These are phyloP conservation scores for Tinea semifulvella DNA, from an alignment of 2,888 invertebrate species.

Conservation along the genomic window DNA sequence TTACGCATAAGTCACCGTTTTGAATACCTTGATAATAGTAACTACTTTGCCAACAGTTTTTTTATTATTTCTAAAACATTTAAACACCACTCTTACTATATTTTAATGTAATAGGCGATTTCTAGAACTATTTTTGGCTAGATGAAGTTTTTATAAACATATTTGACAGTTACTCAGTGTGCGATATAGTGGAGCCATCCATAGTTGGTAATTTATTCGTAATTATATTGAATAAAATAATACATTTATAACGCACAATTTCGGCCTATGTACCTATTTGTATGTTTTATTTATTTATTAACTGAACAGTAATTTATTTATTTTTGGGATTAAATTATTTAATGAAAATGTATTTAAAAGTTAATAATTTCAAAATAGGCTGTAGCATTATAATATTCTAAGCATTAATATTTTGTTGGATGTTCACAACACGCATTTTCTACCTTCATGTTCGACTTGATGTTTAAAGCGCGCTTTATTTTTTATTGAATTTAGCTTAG, in stretches of 20 bases:
- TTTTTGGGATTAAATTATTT: background rate
- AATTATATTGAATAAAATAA: background rate
- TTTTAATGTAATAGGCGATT: too few species aligned
- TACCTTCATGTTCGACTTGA: background rate
- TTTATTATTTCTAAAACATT: too few species aligned
- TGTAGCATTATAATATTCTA: background rate
- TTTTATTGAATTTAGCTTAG: too few species aligned
- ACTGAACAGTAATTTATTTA: background rate
- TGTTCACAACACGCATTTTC: background rate
- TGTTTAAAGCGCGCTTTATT: too few species aligned
- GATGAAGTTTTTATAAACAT: too few species aligned
- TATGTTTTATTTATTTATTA: too few species aligned
- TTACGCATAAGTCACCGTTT: too few species aligned
- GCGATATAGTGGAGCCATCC: conserved; percentile 2
- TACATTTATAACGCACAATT: conserved; percentile 7
- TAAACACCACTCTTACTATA: too few species aligned
- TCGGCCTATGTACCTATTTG: conserved; percentile 6
- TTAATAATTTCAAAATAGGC: background rate
- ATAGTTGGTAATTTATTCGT: conserved; percentile 3
- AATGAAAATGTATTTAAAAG: background rate
- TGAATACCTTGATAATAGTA: too few species aligned
- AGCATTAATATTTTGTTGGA: background rate
- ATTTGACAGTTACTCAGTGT: too few species aligned
- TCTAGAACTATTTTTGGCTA: too few species aligned
- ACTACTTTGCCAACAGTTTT: too few species aligned